A percentile compares a stretch with the other conserved stretches of the same genome.
Evolutionary conservation across 2,888 invertebrate genomes (phyloP).

Genomic region (Ecdyonurus torrentis): DNA sequence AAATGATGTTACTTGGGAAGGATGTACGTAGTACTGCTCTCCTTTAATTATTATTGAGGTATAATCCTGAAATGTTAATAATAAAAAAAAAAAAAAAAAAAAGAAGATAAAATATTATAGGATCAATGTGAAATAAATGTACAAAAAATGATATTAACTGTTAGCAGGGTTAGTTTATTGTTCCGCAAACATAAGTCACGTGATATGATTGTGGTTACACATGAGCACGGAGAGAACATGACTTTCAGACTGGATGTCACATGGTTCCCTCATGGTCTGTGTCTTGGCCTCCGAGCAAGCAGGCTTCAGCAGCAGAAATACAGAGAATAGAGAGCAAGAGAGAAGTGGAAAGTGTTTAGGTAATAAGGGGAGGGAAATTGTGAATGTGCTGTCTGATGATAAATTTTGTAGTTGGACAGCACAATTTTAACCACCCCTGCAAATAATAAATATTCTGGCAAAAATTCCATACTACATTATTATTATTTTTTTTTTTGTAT

Average conservation of each 20-base stretch:
- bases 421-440: not conserved
- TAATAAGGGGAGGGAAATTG: not conserved
- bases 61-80: no score
- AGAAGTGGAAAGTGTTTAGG: not conserved
- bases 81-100: no score
- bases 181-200: not conserved
- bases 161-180: not conserved
- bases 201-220: slow-evolving; percentile 1
- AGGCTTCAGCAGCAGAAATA: not conserved
- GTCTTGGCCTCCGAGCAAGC: not conserved
- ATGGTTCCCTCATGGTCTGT: not conserved
- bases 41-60: no score
- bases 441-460: not conserved
- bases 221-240: not conserved
- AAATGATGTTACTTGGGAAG: no score
- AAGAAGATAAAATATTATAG: no score
- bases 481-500: not conserved
- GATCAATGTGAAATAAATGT: no score
- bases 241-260: not conserved
- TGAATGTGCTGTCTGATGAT: not conserved
- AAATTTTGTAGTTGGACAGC: not conserved
- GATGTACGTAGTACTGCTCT: no score
- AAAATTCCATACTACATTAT: not conserved
- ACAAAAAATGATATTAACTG: no score
- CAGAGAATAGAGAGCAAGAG: not conserved